Base-by-base conservation (phyloP, 2,797 vertebrate species). In the Alouatta caraya region DNA sequence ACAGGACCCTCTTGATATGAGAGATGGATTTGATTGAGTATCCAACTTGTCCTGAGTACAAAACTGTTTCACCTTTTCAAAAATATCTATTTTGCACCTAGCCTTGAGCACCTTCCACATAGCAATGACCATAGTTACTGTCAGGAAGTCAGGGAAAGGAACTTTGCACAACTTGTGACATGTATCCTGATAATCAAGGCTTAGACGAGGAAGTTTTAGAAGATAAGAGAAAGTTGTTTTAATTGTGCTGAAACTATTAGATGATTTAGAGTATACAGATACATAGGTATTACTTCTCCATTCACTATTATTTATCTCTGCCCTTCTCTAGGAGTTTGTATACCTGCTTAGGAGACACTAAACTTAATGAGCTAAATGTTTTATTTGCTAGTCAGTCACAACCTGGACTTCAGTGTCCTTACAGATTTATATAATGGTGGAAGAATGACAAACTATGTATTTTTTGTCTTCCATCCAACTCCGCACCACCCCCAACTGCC, bases 111-210 rank as follows among this genome's bases (percentile, higher is more conserved):
- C 59, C 55, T 98, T 75, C 91, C 17, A 86, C 28, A 44, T 19
- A 94, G 88, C 95, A 96, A 97, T 84, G 88, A 67, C 96, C 95
- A 59, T 96, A 89, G 93, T 95, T 95, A 76, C 22, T 96, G 55
- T 85, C 39, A 88, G 93, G 94, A 94, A 93, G 89, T 81, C 90
- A 96, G 89, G 83, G 95, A 76, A 97, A 98, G 96, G 97, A 97
- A 90, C 92, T 97, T 97, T 22, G 88, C 55, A 90, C 96, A 82
- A 14, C 55, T 89, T 96, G 64, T 33, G 92, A 86, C 52, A 67
- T 82, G 84, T 95, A 88, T 97, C 96, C 90, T 93, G 85, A 86
- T 96, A 86, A 57, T 93, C 67, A 70, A 93, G 94, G 76, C 64
- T 93, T 96, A 81, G 78, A 92, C 88, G 64, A 97, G 94, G 79